Conservation (phyloP, 2,113 vertebrate species). For the Willisornis vidua region DNA sequence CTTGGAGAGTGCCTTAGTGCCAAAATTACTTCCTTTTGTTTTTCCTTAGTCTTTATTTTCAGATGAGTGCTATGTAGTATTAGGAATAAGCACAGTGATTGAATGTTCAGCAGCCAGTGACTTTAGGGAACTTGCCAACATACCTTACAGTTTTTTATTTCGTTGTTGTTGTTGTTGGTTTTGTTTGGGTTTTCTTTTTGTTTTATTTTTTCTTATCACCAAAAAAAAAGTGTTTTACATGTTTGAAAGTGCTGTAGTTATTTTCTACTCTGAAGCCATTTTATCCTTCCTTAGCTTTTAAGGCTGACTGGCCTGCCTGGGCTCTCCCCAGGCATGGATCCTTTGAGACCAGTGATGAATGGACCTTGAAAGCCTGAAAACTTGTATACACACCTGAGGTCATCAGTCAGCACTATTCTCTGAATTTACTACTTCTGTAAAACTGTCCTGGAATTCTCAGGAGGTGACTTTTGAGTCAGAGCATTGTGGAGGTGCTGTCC, state of each 20-base stretch:
- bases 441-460: not conserved
- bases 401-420: not conserved
- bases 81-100: not conserved
- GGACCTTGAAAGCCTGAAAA: not conserved
- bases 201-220: not conserved
- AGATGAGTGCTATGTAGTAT: not conserved
- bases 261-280: not conserved
- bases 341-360: not conserved
- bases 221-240: not conserved
- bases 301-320: not conserved
- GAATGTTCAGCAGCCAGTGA: not conserved
- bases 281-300: not conserved
- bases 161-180: too few species aligned
- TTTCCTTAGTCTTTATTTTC: not conserved
- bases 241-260: not conserved
- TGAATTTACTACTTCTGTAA: not conserved
- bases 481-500: not conserved
- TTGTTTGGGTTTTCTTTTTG: not conserved
- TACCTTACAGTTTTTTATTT: not conserved
- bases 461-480: not conserved
- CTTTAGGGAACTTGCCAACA: not conserved
- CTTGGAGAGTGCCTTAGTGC: not conserved
- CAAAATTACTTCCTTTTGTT: conserved; percentile 9
- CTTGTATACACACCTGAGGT: not conserved
- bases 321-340: not conserved